Base-by-base conservation (phyloP, 2,113 vertebrate species). In the Chlamydotis undulata region DNA sequence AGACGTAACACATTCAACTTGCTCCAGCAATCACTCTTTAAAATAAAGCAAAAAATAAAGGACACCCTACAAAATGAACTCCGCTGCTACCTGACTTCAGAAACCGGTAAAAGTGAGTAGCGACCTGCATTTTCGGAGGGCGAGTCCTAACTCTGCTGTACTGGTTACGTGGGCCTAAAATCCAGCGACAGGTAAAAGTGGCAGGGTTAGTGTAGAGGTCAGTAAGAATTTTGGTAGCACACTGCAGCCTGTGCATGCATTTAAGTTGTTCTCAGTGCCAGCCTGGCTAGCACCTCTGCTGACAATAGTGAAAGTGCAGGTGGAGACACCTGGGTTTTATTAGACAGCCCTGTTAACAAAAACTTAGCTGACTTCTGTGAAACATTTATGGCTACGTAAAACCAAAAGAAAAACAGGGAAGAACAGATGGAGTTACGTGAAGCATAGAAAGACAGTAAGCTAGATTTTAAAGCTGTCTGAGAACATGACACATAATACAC, bases 401-500 rank as follows among this genome's bases (percentile, higher is more conserved):
- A 8, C 4, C 49, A 39, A 12, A 56, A 73, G 16, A 37, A 26
- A 28, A 87, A 23, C 41, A 28, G 61, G 41, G 14, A 33, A 6
- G 33, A 50, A 74, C 1, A 65, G 29, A 5, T 18, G 71, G 82
- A 83, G 79, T 35, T 57, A 86, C 33, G 7, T 1, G 12, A 43
- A 70, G 60, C 45, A 14, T 7, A 13, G 6, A 9, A 49, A 50
- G 63, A 23, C 23, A 63, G 55, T 12, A 39, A 70, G 28, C 10
- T 73, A 71, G 53, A 45, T 68, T 28, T 87, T 91, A 73, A 10
- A 82, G 43, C 47, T 79, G n/a, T 47, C 59, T 60, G 67, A 45
- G 53, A 31, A 50, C 4, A 10, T 17, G 61, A 43, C 43, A 28
- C 7, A 1, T 8, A 19, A 24, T 9, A 7, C 0, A 17, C 29